These are phyloP conservation scores for Deroplatys truncata DNA, from an alignment of 2,888 invertebrate species.

Conservation along the genomic window DNA sequence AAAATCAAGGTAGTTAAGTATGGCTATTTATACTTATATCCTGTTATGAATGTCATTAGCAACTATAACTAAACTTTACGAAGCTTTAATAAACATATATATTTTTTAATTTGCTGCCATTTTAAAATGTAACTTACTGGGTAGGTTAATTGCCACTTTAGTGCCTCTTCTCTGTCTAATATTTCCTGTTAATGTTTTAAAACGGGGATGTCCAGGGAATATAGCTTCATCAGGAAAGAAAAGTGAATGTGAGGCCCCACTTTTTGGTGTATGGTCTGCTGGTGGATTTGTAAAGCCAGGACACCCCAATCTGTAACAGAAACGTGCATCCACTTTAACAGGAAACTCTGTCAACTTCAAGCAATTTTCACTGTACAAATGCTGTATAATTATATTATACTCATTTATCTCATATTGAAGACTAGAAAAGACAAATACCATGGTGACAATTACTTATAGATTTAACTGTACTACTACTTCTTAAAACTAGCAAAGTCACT, in stretches of 20 bases:
- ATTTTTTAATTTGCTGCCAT: neutral
- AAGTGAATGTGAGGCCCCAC: slow-evolving; percentile 74
- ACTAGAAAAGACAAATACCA: too few relatives aligned
- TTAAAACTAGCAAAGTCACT: too few relatives aligned
- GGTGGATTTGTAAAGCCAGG: slow-evolving; percentile 82
- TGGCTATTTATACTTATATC: too few relatives aligned
- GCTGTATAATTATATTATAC: too few relatives aligned
- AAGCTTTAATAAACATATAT: neutral
- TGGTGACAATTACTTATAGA: too few relatives aligned
- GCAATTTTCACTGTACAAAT: neutral
- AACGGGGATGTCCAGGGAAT: slow-evolving; percentile 92
- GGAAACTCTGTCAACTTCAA: neutral
- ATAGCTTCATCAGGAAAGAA: slow-evolving; percentile 96
- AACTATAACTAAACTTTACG: too few relatives aligned
- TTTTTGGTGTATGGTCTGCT: slow-evolving; percentile 62
- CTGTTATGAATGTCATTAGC: too few relatives aligned
- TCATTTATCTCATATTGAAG: too few relatives aligned
- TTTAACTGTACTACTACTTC: too few relatives aligned
- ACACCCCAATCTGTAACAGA: slow-evolving; percentile 71
- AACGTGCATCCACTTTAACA: slow-evolving; percentile 17
- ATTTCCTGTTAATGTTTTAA: slow-evolving; percentile 87
- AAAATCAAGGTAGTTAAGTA: too few relatives aligned
- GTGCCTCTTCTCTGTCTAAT: slow-evolving; percentile 87
- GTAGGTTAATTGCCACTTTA: slow-evolving; percentile 95
- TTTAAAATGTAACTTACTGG: slow-evolving; percentile 58